Percentiles rank a stretch among this genome's conserved stretches.
These are phyloP conservation scores for Cichlasoma orientale DNA, from an alignment of 2,797 vertebrate genomes.

Conservation along the genomic window DNA sequence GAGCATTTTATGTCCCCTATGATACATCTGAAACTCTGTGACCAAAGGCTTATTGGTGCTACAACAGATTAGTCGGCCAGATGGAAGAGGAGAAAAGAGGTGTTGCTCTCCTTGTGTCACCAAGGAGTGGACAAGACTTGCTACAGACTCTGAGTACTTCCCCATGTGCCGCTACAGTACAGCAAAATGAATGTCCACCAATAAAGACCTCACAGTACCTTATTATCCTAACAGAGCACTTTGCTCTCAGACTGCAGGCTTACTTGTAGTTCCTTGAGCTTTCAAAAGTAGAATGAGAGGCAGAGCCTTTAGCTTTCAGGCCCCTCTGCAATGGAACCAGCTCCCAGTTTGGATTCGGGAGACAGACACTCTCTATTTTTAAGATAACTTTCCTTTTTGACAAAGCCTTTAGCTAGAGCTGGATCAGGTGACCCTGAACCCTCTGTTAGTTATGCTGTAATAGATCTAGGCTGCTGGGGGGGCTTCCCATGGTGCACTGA, in stretches of 20 bases:
- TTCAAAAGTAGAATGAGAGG: not conserved
- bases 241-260: not conserved
- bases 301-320: not conserved
- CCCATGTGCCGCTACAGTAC: not conserved
- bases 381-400: not conserved
- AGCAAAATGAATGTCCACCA: constrained; percentile 40
- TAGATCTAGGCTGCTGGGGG: not conserved
- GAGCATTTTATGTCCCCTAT: constrained; percentile 62
- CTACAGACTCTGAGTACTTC: constrained; percentile 24
- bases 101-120: constrained; percentile 39
- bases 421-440: not conserved
- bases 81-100: constrained; percentile 22
- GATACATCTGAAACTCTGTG: constrained; percentile 52
- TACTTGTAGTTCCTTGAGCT: not conserved
- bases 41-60: constrained; percentile 51
- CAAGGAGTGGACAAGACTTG: constrained; percentile 32
- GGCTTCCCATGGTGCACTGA: not conserved
- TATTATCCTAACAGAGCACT: not conserved
- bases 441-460: not conserved
- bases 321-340: not conserved
- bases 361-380: not conserved
- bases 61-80: constrained; percentile 30
- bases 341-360: not conserved
- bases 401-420: not conserved
- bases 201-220: constrained; percentile 14